A percentile compares a stretch with the other conserved stretches of the same genome.
Conservation (phyloP, 2,113 vertebrate species). For the Vireo altiloquus region DNA sequence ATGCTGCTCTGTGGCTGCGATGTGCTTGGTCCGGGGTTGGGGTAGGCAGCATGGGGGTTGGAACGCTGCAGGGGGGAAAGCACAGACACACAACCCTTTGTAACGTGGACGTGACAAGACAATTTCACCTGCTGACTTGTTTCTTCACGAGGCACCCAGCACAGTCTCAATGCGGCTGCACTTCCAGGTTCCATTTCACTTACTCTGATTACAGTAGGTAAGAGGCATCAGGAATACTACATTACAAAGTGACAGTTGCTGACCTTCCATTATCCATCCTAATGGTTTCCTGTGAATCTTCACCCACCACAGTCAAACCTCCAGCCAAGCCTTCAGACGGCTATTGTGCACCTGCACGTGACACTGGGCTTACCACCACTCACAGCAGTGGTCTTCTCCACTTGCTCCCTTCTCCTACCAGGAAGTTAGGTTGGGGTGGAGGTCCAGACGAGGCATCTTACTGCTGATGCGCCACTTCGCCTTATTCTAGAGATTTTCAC, state of each 20-base stretch:
- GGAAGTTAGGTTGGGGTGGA: background rate
- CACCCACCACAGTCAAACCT: background rate
- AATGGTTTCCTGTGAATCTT: background rate
- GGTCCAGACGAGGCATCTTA: background rate
- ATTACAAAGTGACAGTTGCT: background rate
- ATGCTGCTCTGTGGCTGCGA: slow-evolving; percentile 99
- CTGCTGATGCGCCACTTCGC: background rate
- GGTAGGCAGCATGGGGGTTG: slow-evolving; percentile 99
- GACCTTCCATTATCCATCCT: background rate
- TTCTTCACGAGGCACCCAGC: background rate
- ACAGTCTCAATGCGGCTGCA: background rate
- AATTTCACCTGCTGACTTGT: rapidly evolving
- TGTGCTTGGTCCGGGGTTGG: slow-evolving; percentile 99
- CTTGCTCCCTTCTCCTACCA: background rate
- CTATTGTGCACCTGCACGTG: rapidly evolving
- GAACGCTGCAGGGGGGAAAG: slow-evolving; percentile 82
- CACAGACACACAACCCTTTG: background rate
- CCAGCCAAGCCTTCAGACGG: background rate
- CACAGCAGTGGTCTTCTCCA: rapidly evolving
- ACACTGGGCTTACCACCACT: background rate
- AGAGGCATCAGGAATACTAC: background rate
- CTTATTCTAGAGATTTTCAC: background rate
- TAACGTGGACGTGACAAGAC: rapidly evolving
- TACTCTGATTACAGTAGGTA: background rate
- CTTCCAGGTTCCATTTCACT: background rate